Percentiles rank a stretch among this genome's conserved stretches.
These are phyloP conservation scores for Cistogaster globosa DNA, from an alignment of 2,888 invertebrate genomes.

Conservation along the genomic window DNA sequence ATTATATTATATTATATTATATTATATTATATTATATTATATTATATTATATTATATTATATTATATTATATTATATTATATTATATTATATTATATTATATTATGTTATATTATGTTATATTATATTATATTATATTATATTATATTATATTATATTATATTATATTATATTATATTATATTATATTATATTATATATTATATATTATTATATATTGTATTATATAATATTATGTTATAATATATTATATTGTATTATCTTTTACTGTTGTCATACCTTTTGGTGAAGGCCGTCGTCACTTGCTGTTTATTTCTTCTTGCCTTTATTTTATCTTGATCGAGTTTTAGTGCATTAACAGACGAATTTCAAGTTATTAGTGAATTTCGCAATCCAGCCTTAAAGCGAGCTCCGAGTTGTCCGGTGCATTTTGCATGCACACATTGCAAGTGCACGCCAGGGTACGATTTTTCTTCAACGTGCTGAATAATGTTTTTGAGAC, in stretches of 20 bases:
- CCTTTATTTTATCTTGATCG: no score
- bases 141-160: conserved; percentile 1
- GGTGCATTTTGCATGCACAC: no score
- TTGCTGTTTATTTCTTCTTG: no score
- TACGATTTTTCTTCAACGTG: no score
- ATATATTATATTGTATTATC: neutral
- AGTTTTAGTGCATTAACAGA: no score
- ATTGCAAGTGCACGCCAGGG: no score
- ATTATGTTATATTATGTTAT: neutral
- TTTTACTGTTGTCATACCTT: no score
- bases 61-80: conserved; percentile 1
- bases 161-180: conserved; percentile 1
- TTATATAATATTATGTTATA: neutral
- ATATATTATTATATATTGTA: neutral
- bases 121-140: conserved; percentile 1
- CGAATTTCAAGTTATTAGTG: no score
- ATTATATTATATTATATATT: neutral
- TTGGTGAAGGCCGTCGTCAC: no score
- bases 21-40: conserved; percentile 1
- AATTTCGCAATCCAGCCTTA: no score
- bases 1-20: conserved; percentile 1
- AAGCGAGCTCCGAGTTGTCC: no score
- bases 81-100: conserved; percentile 1
- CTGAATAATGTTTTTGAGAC: no score
- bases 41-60: conserved; percentile 1